Evolutionary conservation across 2,888 invertebrate genomes (phyloP).

Genomic region (Drosophila leonis): DNA sequence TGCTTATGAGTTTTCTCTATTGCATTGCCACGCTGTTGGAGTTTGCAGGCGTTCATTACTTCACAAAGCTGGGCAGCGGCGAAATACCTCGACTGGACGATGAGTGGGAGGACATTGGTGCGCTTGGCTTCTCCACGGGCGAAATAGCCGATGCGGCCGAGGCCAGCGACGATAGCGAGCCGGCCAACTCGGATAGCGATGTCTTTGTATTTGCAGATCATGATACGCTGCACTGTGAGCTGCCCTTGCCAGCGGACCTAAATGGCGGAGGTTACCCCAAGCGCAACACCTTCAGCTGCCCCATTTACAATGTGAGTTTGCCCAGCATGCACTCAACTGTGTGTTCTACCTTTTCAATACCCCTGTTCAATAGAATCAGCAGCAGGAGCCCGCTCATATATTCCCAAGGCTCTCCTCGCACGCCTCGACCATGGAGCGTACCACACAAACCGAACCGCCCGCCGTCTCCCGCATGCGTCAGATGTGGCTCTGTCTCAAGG

Average conservation of each 20-base stretch:
- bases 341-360: no score
- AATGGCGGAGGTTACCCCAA: conserved; percentile 84
- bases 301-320: conserved; percentile 88
- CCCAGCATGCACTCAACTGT: background rate
- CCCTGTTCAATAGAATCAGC: conserved; percentile 25
- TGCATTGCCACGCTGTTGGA: conserved; percentile 96
- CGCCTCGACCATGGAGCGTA: conserved; percentile 91
- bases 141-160: conserved; percentile 48
- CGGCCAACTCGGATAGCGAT: conserved; percentile 56
- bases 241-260: conserved; percentile 81
- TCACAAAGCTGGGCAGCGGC: conserved; percentile 95
- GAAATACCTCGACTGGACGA: conserved; percentile 93
- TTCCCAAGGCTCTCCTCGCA: conserved; percentile 80
- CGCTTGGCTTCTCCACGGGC: conserved; percentile 86
- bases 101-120: conserved; percentile 91
- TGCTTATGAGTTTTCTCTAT: conserved; percentile 96
- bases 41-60: conserved; percentile 98
- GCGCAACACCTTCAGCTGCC: conserved; percentile 88
- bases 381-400: conserved; percentile 85
- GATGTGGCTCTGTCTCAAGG: conserved; percentile 92
- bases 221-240: conserved; percentile 66
- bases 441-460: conserved; percentile 92
- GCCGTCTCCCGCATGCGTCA: conserved; percentile 92
- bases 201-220: conserved; percentile 60
- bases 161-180: conserved; percentile 62